Evolutionary conservation across 2,888 invertebrate genomes (phyloP), one percentile per base, ranked within the genome.

Genomic region (Caenorhabditis parvicauda): DNA sequence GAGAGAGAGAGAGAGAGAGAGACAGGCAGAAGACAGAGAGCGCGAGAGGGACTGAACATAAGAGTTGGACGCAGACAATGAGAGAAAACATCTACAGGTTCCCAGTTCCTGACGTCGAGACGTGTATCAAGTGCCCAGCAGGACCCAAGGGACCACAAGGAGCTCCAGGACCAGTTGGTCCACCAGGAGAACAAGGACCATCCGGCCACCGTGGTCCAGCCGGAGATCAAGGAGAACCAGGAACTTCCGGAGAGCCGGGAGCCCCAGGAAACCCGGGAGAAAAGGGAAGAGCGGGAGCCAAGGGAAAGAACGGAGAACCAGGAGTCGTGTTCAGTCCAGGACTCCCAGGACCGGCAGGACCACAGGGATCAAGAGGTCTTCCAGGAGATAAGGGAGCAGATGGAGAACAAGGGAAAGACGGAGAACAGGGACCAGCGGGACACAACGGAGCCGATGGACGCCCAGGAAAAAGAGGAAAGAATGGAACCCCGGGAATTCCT

Each of bases 111-210:
- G 52, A 60, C 24, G 52, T 53, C 35, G 62, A 62, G 21, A 67
- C 63, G 27, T 74, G 74, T 48, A 67, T 71, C 55, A 59, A 66
- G 52, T 72, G 74, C 48, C 74, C 75, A 29, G 72, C 73, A 21
- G 75, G 75, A 38, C 72, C 74, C 19, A 59, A 71, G 4, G 74
- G 73, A 55, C 71, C 73, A 19, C 66, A 64, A 38, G 74, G 74
- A 65, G 70, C 70, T 21, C 65, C 74, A 7, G 74, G 74, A 57
- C 59, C 59, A 27, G 51, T 59, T 9, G 69, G 77, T 41, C 61
- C 64, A 38, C 61, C 62, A 25, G 77, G 77, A 52, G 68, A 67
- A 7, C 64, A 70, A 14, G 76, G 76, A 50, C 38, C 64, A 22
- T 27, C 46, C 17, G 74, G 74, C 52, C 64, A 58, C 39, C 64